Percentiles rank a stretch among this genome's conserved stretches.
Conservation (phyloP, 1,140 invertebrate genomes). For the Trissolcus basalis region DNA sequence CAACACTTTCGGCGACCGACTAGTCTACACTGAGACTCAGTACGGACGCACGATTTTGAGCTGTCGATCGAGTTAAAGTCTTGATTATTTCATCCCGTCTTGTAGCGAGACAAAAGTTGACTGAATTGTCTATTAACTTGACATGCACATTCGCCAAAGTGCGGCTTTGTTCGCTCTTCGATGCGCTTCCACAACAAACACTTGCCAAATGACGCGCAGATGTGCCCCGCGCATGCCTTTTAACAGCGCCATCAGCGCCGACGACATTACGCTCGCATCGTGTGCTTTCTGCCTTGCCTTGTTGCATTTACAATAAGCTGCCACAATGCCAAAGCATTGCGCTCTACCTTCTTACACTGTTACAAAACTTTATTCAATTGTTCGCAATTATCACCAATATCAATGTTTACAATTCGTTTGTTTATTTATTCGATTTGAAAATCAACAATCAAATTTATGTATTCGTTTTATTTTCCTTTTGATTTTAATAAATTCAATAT, state of each 20-base stretch:
- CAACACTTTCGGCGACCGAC: slow-evolving; percentile 70
- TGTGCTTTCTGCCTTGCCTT: background rate
- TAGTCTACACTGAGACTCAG: slow-evolving; percentile 77
- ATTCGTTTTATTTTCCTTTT: no score
- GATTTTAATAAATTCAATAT: no score
- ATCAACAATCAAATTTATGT: no score
- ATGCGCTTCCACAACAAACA: slow-evolving; percentile 14
- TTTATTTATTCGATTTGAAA: no score
- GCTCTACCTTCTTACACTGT: no score
- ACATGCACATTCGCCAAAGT: slow-evolving; percentile 16
- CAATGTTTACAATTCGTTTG: no score
- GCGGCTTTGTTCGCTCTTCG: slow-evolving; percentile 4
- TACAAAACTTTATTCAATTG: no score
- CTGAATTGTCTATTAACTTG: slow-evolving; percentile 26
- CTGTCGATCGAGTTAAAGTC: slow-evolving; percentile 58
- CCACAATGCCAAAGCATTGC: no score
- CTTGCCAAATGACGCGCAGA: slow-evolving; percentile 31
- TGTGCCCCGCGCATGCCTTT: slow-evolving; percentile 13
- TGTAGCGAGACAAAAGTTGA: slow-evolving; percentile 51
- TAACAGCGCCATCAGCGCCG: no score
- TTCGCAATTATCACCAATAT: no score
- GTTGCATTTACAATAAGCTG: no score
- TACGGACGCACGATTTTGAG: slow-evolving; percentile 69
- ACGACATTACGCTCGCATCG: background rate
- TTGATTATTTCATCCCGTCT: slow-evolving; percentile 69